A percentile compares a stretch with the other conserved stretches of the same genome.
phyloP scores from a whole-genome alignment of 2,888 invertebrate genomes.

The Conchocele bisecta region DNA sequence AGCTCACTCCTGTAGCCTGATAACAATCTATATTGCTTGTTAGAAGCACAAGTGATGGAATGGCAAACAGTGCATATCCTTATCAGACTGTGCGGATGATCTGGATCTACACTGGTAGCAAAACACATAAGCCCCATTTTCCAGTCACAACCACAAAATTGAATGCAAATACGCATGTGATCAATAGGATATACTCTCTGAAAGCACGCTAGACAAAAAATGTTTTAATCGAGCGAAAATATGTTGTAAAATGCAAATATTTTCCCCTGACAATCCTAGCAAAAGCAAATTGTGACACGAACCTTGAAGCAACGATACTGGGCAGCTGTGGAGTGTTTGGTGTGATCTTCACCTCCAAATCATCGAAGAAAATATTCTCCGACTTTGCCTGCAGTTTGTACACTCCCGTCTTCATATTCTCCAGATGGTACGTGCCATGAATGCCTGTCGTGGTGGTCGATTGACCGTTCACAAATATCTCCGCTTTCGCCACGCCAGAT shows the following conservation, averaged over 20 bases:
- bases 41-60: too few species aligned
- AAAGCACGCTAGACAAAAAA: too few species aligned
- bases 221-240: not conserved
- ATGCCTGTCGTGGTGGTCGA: slow-evolving; percentile 87
- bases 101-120: too few species aligned
- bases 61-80: too few species aligned
- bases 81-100: too few species aligned
- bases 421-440: slow-evolving; percentile 90
- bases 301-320: slow-evolving; percentile 85
- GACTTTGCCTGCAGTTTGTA: slow-evolving; percentile 87
- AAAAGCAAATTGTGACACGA: slow-evolving; percentile 34
- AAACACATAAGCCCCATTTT: too few species aligned
- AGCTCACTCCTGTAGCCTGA: too few species aligned
- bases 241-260: too few species aligned
- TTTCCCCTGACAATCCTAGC: not conserved
- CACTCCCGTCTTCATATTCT: slow-evolving; percentile 90
- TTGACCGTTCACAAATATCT: slow-evolving; percentile 88
- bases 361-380: slow-evolving; percentile 86
- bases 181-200: too few species aligned
- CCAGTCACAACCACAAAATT: too few species aligned
- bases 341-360: slow-evolving; percentile 76
- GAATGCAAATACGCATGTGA: too few species aligned
- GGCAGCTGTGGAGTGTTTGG: slow-evolving; percentile 87
- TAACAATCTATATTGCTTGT: too few species aligned
- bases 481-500: slow-evolving; percentile 86